These are phyloP conservation scores for Atherinosoma microstoma DNA, from an alignment of 2,797 vertebrate species.

Conservation along the genomic window DNA sequence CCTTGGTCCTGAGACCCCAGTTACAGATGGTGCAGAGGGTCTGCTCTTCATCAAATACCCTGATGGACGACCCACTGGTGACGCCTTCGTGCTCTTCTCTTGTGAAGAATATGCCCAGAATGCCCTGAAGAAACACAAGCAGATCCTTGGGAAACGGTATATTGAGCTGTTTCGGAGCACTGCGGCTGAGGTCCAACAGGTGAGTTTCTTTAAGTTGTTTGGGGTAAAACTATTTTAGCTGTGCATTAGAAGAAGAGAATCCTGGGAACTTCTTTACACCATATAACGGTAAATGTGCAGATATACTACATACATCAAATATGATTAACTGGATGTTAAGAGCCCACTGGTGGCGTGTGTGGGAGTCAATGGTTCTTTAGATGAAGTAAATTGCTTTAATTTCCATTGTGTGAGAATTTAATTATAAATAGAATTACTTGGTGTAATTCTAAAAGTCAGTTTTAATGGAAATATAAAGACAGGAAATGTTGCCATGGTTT, in stretches of 20 bases:
- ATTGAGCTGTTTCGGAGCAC: conserved; percentile 98
- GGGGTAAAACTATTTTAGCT: neutral
- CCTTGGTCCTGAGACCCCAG: conserved; percentile 91
- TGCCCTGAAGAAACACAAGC: conserved; percentile 95
- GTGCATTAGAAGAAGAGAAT: neutral
- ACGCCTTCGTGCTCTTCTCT: conserved; percentile 96
- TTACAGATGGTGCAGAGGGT: conserved; percentile 91
- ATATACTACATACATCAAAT: neutral
- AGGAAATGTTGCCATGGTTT: conserved; percentile 4
- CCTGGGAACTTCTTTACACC: neutral
- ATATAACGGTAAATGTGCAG: neutral
- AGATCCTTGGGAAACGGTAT: conserved; percentile 96
- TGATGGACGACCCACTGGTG: conserved; percentile 94
- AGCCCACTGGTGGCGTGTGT: neutral
- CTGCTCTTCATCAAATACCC: conserved; percentile 97
- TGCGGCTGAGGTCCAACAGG: conserved; percentile 95
- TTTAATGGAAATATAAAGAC: neutral
- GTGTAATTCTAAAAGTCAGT: neutral
- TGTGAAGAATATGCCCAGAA: conserved; percentile 97
- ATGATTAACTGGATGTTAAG: neutral
- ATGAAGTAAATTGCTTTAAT: neutral
- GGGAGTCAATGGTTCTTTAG: neutral
- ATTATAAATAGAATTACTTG: neutral
- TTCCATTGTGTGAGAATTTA: neutral
- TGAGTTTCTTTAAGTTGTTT: conserved; percentile 8